phyloP scores from a whole-genome alignment of 92 coral and sea anemone species.

The Isaurus tuberculatus region DNA sequence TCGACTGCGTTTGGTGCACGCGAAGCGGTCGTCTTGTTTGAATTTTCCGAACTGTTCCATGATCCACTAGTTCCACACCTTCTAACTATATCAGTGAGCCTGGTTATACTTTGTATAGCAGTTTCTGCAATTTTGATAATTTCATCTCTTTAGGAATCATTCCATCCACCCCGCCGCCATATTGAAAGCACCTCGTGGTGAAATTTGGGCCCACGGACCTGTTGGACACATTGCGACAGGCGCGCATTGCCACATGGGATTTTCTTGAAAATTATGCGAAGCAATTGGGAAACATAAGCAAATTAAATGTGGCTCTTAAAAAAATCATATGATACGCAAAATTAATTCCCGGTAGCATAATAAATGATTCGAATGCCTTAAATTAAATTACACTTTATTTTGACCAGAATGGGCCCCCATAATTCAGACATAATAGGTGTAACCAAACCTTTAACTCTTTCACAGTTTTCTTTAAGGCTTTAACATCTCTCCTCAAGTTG shows the following conservation, averaged over 20 bases:
- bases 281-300: too few species aligned
- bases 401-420: too few species aligned
- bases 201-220: background rate
- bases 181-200: too few species aligned
- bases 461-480: conserved; percentile 25
- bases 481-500: conserved; percentile 36
- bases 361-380: too few species aligned
- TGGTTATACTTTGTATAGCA: conserved; percentile 59
- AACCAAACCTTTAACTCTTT: conserved; percentile 37
- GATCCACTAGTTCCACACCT: conserved; percentile 38
- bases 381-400: too few species aligned
- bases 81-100: conserved; percentile 55
- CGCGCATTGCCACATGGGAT: too few species aligned
- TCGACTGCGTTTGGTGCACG: conserved; percentile 24
- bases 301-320: too few species aligned
- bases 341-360: too few species aligned
- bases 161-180: conserved; percentile 47
- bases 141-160: conserved; percentile 51
- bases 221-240: background rate
- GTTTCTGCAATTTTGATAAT: conserved; percentile 59
- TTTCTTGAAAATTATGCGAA: too few species aligned
- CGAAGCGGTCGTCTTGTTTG: conserved; percentile 6
- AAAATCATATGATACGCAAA: too few species aligned
- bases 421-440: background rate
- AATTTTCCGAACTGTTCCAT: conserved; percentile 31